These are phyloP conservation scores for Leucoraja erinaceus DNA, from an alignment of 2,113 vertebrate genomes.

Conservation along the genomic window DNA sequence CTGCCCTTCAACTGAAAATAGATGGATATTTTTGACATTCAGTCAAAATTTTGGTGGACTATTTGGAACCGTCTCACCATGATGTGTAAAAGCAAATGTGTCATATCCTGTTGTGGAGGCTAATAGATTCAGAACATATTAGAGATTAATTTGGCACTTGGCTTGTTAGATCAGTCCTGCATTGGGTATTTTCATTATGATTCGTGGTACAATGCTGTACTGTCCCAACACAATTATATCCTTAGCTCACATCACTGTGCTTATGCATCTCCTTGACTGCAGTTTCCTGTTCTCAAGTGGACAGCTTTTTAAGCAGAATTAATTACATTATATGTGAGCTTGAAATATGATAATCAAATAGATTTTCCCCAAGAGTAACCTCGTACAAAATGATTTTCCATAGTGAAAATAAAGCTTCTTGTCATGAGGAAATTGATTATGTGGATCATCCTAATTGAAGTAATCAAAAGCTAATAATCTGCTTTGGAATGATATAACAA, in stretches of 20 bases:
- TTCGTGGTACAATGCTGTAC: background rate
- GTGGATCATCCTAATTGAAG: background rate
- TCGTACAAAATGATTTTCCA: background rate
- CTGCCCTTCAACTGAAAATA: background rate
- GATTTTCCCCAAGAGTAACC: background rate
- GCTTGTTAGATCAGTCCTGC: background rate
- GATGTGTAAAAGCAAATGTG: background rate
- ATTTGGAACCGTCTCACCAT: background rate
- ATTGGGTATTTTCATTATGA: background rate
- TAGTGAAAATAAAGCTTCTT: background rate
- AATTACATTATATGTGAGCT: background rate
- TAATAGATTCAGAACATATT: background rate
- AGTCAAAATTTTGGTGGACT: background rate
- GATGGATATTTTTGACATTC: background rate
- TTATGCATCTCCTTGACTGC: background rate
- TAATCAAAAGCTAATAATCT: background rate
- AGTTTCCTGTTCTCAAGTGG: background rate
- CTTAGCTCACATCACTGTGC: background rate
- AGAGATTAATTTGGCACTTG: background rate
- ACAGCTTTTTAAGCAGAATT: constrained; percentile 6
- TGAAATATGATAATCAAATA: background rate
- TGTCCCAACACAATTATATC: background rate
- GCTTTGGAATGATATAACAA: background rate
- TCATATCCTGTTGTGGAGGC: background rate
- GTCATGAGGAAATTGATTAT: background rate